Conservation (phyloP, 2,888 invertebrate genomes). For the Hydrotaea cyrtoneurina region DNA sequence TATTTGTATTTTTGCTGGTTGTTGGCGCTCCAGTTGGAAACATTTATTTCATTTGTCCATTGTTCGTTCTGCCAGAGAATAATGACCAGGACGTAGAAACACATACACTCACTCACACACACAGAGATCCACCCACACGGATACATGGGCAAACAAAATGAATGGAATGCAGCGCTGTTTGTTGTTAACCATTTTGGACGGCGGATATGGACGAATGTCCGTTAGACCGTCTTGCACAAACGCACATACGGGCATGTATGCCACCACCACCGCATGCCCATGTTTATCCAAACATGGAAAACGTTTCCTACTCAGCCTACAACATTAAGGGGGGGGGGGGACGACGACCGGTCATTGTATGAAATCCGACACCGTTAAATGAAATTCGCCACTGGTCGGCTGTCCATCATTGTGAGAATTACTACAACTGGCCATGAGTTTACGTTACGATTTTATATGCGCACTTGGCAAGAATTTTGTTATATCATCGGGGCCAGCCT, state of each 20-base stretch:
- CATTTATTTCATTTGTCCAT: conserved; percentile 13
- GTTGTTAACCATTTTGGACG: conserved; percentile 5
- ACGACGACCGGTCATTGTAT: background rate
- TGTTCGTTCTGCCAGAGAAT: background rate
- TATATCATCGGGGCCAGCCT: background rate
- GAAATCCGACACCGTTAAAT: background rate
- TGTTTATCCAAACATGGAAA: too few species aligned
- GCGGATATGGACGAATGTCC: background rate
- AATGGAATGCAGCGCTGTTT: background rate
- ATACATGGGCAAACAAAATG: background rate
- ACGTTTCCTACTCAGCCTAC: background rate
- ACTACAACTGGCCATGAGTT: conserved; percentile 20
- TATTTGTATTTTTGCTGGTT: background rate
- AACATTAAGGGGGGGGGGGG: too few species aligned
- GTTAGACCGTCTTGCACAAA: background rate
- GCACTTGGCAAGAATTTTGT: background rate
- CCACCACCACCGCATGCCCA: too few species aligned
- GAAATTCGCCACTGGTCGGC: background rate
- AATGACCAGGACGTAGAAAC: background rate
- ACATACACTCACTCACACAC: background rate
- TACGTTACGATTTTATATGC: background rate
- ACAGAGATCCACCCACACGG: background rate
- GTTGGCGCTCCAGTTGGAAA: conserved; percentile 12
- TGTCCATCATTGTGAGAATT: conserved; percentile 18
- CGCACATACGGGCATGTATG: too few species aligned